Evolutionary conservation across 1,140 invertebrate genomes (phyloP).

Genomic region (Drosophila melanogaster): DNA sequence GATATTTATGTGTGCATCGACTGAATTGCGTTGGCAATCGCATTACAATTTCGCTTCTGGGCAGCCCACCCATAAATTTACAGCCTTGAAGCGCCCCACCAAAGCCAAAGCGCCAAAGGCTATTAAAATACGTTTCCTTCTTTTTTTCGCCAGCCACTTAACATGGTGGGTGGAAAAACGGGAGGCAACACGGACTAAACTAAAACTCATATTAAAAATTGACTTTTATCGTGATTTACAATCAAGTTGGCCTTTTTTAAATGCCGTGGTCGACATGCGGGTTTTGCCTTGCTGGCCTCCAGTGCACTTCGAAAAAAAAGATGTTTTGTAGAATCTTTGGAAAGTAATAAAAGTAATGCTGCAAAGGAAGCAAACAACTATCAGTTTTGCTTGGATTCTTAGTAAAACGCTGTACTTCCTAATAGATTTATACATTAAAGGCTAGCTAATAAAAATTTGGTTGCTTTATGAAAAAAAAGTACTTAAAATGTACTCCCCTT

Average conservation of each 20-base stretch:
- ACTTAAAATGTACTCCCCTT: too few relatives aligned
- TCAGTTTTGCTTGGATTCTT: too few relatives aligned
- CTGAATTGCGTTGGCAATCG: conserved; percentile 38
- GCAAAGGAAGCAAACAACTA: too few relatives aligned
- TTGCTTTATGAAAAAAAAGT: too few relatives aligned
- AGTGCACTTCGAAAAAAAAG: conserved; percentile 20
- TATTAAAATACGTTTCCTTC: conserved; percentile 73
- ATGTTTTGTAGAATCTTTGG: background rate
- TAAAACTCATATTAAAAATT: conserved; percentile 83
- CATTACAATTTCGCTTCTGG: conserved; percentile 76
- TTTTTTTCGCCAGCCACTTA: conserved; percentile 52
- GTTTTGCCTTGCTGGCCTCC: conserved; percentile 39
- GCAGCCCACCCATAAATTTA: conserved; percentile 72
- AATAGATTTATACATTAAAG: too few relatives aligned
- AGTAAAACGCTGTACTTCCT: too few relatives aligned
- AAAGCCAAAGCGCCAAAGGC: conserved; percentile 64
- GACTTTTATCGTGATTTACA: conserved; percentile 83
- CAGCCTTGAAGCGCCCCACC: conserved; percentile 70
- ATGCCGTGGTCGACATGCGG: conserved; percentile 79
- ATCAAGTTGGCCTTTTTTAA: conserved; percentile 81
- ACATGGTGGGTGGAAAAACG: conserved; percentile 20
- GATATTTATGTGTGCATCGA: conserved; percentile 79
- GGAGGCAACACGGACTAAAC: conserved; percentile 51
- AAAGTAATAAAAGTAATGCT: background rate
- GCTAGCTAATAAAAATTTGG: too few relatives aligned